Evolutionary conservation across 2,113 vertebrate species (phyloP).

Genomic region (Carollia perspicillata): DNA sequence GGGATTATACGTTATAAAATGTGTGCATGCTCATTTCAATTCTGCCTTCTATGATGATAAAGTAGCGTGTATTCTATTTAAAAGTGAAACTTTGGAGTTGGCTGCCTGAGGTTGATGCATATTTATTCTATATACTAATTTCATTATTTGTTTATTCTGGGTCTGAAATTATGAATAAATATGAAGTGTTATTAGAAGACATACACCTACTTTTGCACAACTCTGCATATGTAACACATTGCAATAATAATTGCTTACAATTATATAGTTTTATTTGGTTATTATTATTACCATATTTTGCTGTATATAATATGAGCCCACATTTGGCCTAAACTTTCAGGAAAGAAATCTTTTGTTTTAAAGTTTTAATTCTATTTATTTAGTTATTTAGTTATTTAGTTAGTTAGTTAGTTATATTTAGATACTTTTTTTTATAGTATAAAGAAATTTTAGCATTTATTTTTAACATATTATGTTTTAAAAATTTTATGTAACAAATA

Average conservation of each 20-base stretch:
- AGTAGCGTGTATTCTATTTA: background rate
- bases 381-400: too few relatives aligned
- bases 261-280: background rate
- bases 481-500: too few relatives aligned
- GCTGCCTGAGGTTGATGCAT: background rate
- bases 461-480: too few relatives aligned
- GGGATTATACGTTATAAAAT: background rate
- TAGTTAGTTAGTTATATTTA: too few relatives aligned
- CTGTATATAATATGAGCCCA: too few relatives aligned
- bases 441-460: too few relatives aligned
- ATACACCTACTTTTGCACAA: background rate
- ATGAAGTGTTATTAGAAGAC: background rate
- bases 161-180: background rate
- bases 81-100: background rate
- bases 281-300: background rate
- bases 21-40: background rate
- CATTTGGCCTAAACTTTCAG: too few relatives aligned
- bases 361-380: too few relatives aligned
- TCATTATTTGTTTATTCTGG: background rate
- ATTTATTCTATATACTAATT: background rate
- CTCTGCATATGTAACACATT: background rate
- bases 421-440: too few relatives aligned
- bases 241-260: background rate
- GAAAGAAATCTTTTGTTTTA: too few relatives aligned
- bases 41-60: background rate